These are phyloP conservation scores for Epinephelus awoara DNA, from an alignment of 2,797 vertebrate genomes.

Conservation along the genomic window DNA sequence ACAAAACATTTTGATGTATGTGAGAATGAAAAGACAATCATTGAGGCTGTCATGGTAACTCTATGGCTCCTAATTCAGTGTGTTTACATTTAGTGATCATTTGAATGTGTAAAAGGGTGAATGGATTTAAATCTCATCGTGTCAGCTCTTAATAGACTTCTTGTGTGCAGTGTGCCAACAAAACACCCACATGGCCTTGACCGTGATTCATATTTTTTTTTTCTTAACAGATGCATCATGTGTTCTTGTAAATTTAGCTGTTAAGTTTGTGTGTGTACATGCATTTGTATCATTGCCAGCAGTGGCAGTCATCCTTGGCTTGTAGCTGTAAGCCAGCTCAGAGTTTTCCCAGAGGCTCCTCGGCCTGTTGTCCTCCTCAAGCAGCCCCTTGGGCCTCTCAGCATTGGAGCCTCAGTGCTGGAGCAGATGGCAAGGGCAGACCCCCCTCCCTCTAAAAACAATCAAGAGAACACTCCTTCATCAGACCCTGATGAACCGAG, in stretches of 20 bases:
- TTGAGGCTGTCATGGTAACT: background rate
- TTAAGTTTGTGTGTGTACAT: background rate
- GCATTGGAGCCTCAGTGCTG: background rate
- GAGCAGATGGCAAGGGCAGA: conserved; percentile 29
- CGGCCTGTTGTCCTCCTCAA: background rate
- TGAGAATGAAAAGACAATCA: background rate
- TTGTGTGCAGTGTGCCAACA: conserved; percentile 1
- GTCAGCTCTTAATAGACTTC: background rate
- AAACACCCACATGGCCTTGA: conserved; percentile 25
- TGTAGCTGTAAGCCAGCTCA: background rate
- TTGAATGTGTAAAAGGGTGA: background rate
- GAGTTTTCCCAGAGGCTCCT: conserved; percentile 24
- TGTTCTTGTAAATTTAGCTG: conserved; percentile 27
- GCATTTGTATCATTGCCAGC: background rate
- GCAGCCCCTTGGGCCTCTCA: background rate
- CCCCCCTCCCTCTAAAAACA: background rate
- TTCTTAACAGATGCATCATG: conserved; percentile 16
- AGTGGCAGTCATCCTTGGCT: conserved; percentile 18
- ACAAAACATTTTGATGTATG: background rate
- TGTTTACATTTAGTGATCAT: conserved; percentile 9
- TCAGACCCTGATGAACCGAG: background rate
- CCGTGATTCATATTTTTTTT: conserved; percentile 10
- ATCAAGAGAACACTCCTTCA: background rate
- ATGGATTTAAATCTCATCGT: conserved; percentile 16
- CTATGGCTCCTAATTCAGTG: background rate